Conservation (phyloP, 1,140 invertebrate genomes). For the Anadara kagoshimensis region DNA sequence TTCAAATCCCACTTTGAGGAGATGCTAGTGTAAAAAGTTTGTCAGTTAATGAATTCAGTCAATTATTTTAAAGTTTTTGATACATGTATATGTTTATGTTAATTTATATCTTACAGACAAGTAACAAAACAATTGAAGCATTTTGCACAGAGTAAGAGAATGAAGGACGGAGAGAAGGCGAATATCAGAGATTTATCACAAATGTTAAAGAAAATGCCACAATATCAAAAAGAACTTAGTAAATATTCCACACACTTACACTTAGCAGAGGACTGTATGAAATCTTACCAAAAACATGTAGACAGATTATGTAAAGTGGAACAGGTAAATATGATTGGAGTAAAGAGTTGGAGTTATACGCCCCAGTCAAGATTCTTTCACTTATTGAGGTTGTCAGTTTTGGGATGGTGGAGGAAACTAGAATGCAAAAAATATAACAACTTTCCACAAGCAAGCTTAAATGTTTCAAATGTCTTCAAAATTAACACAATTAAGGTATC, state of each 20-base stretch:
- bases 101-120: slow-evolving; percentile 71
- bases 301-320: slow-evolving; percentile 99
- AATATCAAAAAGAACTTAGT: slow-evolving; percentile 99
- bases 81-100: not conserved
- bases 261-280: slow-evolving; percentile 99
- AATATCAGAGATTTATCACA: slow-evolving; percentile 98
- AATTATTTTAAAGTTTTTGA: too few relatives aligned
- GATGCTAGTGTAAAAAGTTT: too few relatives aligned
- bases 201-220: slow-evolving; percentile 99
- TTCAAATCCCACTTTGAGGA: too few relatives aligned
- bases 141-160: slow-evolving; percentile 77
- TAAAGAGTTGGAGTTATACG: too few relatives aligned
- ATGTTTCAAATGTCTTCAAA: too few relatives aligned
- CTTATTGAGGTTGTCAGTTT: too few relatives aligned
- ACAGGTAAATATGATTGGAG: slow-evolving; percentile 84
- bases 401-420: too few relatives aligned
- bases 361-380: too few relatives aligned
- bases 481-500: too few relatives aligned
- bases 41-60: too few relatives aligned
- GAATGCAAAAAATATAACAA: too few relatives aligned
- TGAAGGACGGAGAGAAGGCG: slow-evolving; percentile 77
- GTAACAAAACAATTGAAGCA: slow-evolving; percentile 88
- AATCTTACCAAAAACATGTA: slow-evolving; percentile 95
- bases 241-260: slow-evolving; percentile 99
- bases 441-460: too few relatives aligned